Base-by-base conservation (phyloP, 2,888 invertebrate species). In the Andrena marginata region DNA sequence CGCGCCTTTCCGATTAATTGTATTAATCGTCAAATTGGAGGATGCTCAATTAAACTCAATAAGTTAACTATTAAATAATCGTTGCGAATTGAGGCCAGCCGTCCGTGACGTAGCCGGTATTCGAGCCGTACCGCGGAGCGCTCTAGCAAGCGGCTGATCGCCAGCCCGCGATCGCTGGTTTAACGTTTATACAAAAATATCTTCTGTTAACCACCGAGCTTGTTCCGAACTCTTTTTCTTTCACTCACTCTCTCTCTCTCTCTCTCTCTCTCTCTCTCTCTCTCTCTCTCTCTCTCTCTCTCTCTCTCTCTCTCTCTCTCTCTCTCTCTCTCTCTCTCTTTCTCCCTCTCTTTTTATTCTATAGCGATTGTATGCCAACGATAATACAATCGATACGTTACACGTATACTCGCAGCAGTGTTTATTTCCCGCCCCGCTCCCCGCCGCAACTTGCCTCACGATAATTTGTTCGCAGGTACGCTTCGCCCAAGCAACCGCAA, bases 61-160 rank as follows among this genome's bases (percentile, higher is more conserved):
- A 93, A 93, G 92, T 93, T 91, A 93, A 94, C 94, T 92, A 93
- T 93, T 92, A 93, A 93, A 93, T 94, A 93, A 94, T 94, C 91
- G 93, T 90, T 90, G 90, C 87, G 90, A 92, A 94, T 94, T 93
- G 92, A 93, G 94, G 93, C 91, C 93, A 92, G 92, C 92, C 93
- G 91, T 90, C 87, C 88, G 85, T 83, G 87, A 76, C 87, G 80
- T 83, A 70, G 74, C 70, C 64, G 69, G 68, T 54, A 72, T 74
- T 65, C 83, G 77, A 75, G 74, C 67, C 23, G 26, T 64, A 31
- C 65, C 77, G 67, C 63, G 63, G 26, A 31, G 26, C 42, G 59
- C 69, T 35, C 6, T 8, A 42, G n/a, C 60, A 60, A 70, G 63
- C 64, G 67, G n/a, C 54, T 59, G 67, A 16, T 59, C 51, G 64